These are phyloP conservation scores for Cynocephalus volans DNA, from an alignment of 2,113 vertebrate genomes.

Conservation along the genomic window DNA sequence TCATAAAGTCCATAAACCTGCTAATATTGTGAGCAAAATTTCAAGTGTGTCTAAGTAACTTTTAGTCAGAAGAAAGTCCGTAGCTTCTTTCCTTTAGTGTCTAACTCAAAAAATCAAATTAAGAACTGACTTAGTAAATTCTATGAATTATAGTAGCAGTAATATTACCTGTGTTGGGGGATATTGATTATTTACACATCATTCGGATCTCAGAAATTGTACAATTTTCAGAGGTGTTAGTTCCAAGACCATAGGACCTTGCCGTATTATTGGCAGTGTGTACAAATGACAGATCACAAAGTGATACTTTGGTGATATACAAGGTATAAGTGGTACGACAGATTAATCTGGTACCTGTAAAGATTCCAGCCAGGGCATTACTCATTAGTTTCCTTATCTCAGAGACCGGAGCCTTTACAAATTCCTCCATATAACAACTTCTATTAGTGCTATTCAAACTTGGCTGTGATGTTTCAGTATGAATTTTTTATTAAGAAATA, in stretches of 20 bases:
- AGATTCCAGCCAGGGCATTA: not conserved
- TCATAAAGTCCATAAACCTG: not conserved
- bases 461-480: not conserved
- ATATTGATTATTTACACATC: not conserved
- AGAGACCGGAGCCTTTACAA: not conserved
- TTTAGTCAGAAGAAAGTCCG: not conserved
- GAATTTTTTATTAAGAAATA: not conserved
- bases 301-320: not conserved
- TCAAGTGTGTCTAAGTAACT: not conserved
- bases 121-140: not conserved
- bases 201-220: not conserved
- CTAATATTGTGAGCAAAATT: not conserved
- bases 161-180: not conserved
- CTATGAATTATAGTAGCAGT: not conserved
- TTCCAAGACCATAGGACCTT: not conserved
- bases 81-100: not conserved
- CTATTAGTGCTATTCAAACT: not conserved
- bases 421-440: not conserved
- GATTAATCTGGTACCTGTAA: not conserved
- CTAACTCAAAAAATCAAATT: not conserved
- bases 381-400: not conserved
- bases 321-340: not conserved
- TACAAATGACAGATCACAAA: not conserved
- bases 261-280: not conserved
- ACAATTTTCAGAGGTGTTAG: not conserved